Evolutionary conservation across 2,888 invertebrate species (phyloP).

Genomic region (Polydrusus cervinus): DNA sequence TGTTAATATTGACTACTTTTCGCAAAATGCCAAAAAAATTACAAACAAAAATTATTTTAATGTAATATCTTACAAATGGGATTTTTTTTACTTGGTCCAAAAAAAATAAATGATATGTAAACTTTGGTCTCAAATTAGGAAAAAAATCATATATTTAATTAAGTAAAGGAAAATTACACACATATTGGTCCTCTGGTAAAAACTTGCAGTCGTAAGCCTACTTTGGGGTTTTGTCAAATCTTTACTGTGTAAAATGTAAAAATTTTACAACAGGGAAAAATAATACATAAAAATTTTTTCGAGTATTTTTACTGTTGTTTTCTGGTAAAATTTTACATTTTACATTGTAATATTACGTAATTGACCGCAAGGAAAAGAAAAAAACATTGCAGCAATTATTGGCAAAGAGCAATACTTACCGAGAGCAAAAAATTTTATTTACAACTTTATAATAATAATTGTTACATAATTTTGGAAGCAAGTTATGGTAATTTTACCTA

Average conservation of each 20-base stretch:
- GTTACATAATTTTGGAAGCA: constrained; percentile 63
- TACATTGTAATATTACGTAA: constrained; percentile 24
- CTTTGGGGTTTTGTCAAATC: constrained; percentile 23
- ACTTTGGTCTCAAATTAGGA: constrained; percentile 52
- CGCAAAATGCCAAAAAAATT: constrained; percentile 37
- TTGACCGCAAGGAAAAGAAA: constrained; percentile 36
- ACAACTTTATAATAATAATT: constrained; percentile 51
- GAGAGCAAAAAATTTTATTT: constrained; percentile 58
- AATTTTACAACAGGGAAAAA: not conserved
- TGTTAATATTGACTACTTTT: constrained; percentile 46
- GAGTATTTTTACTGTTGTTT: too few species aligned
- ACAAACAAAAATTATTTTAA: constrained; percentile 29
- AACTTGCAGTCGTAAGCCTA: constrained; percentile 32
- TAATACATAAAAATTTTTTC: too few species aligned
- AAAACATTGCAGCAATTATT: constrained; percentile 65
- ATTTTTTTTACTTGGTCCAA: constrained; percentile 48
- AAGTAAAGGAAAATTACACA: constrained; percentile 42
- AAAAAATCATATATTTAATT: constrained; percentile 23
- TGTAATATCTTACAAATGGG: constrained; percentile 43
- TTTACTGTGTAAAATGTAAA: constrained; percentile 26
- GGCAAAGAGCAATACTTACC: constrained; percentile 68
- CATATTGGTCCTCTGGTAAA: constrained; percentile 52
- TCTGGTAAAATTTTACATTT: constrained; percentile 15
- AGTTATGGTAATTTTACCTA: constrained; percentile 52
- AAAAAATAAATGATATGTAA: constrained; percentile 54